Conservation (phyloP, 2,113 vertebrate genomes). For the Calonectris borealis region DNA sequence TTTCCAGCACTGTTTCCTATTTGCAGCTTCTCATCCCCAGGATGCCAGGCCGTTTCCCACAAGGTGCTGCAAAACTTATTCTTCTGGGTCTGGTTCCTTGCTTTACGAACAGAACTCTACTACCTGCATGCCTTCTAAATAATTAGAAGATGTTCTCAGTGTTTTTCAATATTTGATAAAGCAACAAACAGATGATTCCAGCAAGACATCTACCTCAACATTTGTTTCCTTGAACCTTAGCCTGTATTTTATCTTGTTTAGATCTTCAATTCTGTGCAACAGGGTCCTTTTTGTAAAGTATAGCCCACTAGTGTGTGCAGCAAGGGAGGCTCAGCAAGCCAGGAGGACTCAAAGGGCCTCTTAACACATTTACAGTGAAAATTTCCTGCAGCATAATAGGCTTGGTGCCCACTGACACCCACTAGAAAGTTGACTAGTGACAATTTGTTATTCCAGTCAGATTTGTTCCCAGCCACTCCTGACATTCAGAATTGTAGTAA, state of each 20-base stretch:
- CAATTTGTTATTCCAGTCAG: slow-evolving; percentile 48
- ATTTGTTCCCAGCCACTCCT: slow-evolving; percentile 22
- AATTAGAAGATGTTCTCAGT: background rate
- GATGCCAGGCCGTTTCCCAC: background rate
- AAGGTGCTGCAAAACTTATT: background rate
- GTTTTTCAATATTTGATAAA: background rate
- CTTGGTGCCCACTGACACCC: slow-evolving; percentile 49
- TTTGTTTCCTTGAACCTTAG: background rate
- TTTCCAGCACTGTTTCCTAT: background rate
- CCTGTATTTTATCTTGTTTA: background rate
- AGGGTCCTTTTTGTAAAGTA: background rate
- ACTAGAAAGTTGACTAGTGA: slow-evolving; percentile 36
- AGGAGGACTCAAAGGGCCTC: slow-evolving; percentile 13
- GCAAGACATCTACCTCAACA: background rate
- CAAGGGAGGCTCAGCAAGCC: background rate
- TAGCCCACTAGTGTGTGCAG: background rate
- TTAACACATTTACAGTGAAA: slow-evolving; percentile 17
- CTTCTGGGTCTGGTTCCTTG: background rate
- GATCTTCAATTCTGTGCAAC: background rate
- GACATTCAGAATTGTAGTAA: slow-evolving; percentile 9
- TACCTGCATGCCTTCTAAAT: background rate
- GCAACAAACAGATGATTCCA: background rate
- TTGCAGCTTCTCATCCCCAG: background rate
- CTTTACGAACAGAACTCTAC: background rate
- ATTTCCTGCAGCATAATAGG: slow-evolving; percentile 40